Conservation (phyloP, 92 coral and sea anemone genomes). For the Siderastrea siderea region DNA sequence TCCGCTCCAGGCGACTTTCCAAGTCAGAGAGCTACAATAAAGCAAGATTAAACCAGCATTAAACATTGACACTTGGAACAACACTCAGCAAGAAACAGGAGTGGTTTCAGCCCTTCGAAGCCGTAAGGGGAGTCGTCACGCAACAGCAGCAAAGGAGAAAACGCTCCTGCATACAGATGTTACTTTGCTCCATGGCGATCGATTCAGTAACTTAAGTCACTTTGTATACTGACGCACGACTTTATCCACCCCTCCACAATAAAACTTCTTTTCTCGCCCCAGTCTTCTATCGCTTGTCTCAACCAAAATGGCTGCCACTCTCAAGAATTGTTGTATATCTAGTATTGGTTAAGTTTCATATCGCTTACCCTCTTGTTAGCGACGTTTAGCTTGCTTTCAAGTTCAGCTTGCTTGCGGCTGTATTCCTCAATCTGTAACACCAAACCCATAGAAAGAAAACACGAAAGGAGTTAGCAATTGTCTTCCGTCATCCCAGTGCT, state of each 20-base stretch:
- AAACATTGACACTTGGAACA: background rate
- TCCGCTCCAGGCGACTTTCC: conserved; percentile 80
- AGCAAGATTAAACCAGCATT: background rate
- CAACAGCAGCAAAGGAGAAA: background rate
- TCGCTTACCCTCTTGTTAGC: conserved; percentile 81
- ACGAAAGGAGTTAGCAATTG: background rate
- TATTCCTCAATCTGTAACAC: conserved; percentile 73
- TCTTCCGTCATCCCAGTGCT: too few species aligned
- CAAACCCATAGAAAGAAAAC: background rate
- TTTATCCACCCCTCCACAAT: background rate
- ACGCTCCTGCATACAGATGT: background rate
- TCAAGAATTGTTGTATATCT: background rate
- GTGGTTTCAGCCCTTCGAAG: too few species aligned
- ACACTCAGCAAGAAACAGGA: background rate
- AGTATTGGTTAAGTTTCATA: background rate
- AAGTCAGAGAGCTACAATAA: conserved; percentile 80
- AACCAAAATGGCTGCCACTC: background rate
- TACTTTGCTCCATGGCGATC: background rate
- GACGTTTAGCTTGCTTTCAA: conserved; percentile 81
- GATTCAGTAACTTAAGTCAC: background rate
- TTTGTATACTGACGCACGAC: too few species aligned
- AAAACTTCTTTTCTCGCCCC: background rate
- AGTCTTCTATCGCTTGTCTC: background rate
- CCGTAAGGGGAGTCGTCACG: too few species aligned
- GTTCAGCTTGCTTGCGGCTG: conserved; percentile 75